A percentile compares a stretch with the other conserved stretches of the same genome.
These are phyloP conservation scores for Platyscapa corneri DNA, from an alignment of 1,140 invertebrate genomes.

Conservation along the genomic window DNA sequence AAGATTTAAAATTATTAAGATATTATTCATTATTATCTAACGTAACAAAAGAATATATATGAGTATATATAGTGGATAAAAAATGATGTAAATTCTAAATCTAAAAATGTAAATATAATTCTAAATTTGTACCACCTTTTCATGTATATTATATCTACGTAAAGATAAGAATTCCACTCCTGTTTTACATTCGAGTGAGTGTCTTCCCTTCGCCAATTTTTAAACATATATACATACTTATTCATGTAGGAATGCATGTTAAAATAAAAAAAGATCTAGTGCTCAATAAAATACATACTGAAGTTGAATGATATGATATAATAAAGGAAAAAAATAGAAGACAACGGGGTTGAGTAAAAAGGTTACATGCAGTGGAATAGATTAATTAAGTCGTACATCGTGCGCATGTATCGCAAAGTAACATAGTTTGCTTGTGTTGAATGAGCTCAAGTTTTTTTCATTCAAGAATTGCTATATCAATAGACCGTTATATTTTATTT, in stretches of 20 bases:
- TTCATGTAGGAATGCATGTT: neutral
- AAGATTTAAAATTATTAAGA: too few relatives aligned
- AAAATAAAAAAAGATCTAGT: slow-evolving; percentile 9
- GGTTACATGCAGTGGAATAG: slow-evolving; percentile 6
- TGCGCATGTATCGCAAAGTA: neutral
- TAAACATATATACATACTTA: neutral
- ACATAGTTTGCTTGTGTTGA: neutral
- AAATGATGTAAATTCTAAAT: neutral
- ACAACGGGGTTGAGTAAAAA: neutral
- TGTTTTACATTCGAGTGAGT: neutral
- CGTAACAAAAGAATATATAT: neutral
- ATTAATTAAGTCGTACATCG: slow-evolving; percentile 34
- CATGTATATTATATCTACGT: neutral
- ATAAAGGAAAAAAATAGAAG: neutral
- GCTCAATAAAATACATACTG: neutral
- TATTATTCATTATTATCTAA: too few relatives aligned
- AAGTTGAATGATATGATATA: neutral
- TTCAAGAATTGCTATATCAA: slow-evolving; percentile 56
- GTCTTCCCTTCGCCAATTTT: too few relatives aligned
- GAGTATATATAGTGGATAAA: neutral
- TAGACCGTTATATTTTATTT: slow-evolving; percentile 64
- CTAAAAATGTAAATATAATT: slow-evolving; percentile 37
- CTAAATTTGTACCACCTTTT: neutral
- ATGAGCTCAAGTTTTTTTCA: neutral
- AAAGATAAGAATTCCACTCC: slow-evolving; percentile 11